Percentiles rank a stretch among this genome's conserved stretches.
These are phyloP conservation scores for Jacana jacana DNA, from an alignment of 2,113 vertebrate genomes.

Conservation along the genomic window DNA sequence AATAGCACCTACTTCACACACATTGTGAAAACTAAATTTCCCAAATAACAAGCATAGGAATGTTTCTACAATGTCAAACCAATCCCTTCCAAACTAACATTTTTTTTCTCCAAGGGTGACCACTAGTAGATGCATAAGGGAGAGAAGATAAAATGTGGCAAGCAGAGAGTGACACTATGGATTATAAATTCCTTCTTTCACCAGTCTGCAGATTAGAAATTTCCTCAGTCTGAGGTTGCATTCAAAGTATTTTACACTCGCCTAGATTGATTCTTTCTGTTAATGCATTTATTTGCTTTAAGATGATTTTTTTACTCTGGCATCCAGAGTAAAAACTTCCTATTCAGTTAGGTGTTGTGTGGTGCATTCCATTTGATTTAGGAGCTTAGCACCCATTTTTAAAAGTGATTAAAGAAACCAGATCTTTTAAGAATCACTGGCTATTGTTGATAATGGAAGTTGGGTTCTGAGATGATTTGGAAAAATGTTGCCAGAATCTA, in stretches of 20 bases:
- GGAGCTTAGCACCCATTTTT: background rate
- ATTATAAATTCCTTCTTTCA: background rate
- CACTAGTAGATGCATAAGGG: background rate
- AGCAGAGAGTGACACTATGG: background rate
- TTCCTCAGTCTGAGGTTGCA: background rate
- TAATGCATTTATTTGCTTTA: background rate
- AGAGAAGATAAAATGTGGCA: background rate
- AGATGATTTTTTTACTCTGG: background rate
- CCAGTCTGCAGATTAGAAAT: background rate
- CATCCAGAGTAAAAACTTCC: background rate
- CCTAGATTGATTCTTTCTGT: background rate
- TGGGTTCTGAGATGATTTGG: background rate
- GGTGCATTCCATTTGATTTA: background rate
- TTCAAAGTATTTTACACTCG: background rate
- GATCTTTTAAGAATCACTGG: background rate
- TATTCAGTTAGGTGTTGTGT: background rate
- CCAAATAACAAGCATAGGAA: background rate
- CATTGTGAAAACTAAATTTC: slow-evolving; percentile 30
- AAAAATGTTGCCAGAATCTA: background rate
- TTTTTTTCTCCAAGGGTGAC: background rate
- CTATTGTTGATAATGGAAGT: background rate
- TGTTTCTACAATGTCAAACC: background rate
- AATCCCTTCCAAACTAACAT: background rate
- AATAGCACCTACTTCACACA: background rate
- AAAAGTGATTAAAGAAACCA: too few species aligned